Evolutionary conservation across 2,797 vertebrate species (phyloP).

Genomic region (Hemibagrus guttatus): DNA sequence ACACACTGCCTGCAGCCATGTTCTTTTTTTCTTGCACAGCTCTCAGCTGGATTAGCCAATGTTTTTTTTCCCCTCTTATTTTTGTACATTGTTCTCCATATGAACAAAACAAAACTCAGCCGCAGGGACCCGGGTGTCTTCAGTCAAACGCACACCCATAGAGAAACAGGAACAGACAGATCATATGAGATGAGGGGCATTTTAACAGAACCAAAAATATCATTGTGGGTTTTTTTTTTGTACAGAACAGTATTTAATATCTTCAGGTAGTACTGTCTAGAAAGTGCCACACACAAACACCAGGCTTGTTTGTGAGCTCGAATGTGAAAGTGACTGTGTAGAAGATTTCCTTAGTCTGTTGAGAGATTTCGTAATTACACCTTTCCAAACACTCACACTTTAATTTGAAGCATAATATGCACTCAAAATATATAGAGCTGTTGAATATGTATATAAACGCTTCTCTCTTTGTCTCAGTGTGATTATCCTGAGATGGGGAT

Average conservation of each 20-base stretch:
- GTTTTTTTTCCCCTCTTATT: background rate
- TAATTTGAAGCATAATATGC: constrained; percentile 15
- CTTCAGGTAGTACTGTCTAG: background rate
- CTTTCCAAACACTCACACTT: constrained; percentile 3
- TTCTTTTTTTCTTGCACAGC: constrained; percentile 15
- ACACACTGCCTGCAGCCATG: constrained; percentile 18
- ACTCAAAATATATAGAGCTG: background rate
- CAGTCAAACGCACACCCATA: background rate
- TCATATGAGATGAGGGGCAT: background rate
- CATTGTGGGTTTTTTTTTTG: background rate
- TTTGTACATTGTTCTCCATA: constrained; percentile 3
- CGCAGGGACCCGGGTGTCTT: constrained; percentile 13
- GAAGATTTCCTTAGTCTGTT: background rate
- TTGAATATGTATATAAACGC: constrained; percentile 8
- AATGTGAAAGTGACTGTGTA: background rate
- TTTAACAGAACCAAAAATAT: background rate
- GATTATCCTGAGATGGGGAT: background rate
- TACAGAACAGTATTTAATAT: background rate
- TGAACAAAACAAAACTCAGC: constrained; percentile 31
- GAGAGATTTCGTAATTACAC: constrained; percentile 16
- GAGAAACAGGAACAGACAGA: background rate
- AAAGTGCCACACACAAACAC: background rate
- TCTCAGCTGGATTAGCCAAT: constrained; percentile 22
- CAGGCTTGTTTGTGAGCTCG: background rate
- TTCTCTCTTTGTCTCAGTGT: constrained; percentile 23